Evolutionary conservation across 2,113 vertebrate species (phyloP), one percentile per base, ranked within the genome.

Genomic region (Archocentrus centrarchus): DNA sequence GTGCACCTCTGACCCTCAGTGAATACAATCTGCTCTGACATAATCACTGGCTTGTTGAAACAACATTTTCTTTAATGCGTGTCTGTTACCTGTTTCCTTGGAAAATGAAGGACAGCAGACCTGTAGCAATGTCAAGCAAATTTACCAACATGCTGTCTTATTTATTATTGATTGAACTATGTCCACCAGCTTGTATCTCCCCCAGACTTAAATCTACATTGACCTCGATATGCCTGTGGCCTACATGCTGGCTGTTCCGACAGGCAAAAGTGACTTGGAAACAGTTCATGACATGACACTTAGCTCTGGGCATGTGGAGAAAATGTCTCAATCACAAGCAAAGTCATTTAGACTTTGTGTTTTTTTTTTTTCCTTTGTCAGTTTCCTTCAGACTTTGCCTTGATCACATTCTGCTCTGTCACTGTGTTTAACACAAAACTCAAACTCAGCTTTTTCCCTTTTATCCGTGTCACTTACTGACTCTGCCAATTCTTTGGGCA

Each of bases 141-240:
- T 88, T 84, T 59, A 20, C 37, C 66, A 83, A 81, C 70, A 88
- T 59, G 85, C 63, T 66, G 62, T 84, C 86, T 64, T 77, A 76
- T 92, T 70, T 62, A 18, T 82, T 88, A 85, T 90, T 93, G 85
- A 88, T 85, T 32, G 60, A 66, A 37, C 62, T 27, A 73, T 77
- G 55, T 91, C 77, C 83, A 75, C 20, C 18, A 17, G 78, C 39
- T 47, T 58, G 55, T 59, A 59, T 66, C 18, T 79, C 35, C 47
- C n/a, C 53, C 44, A 61, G 76, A 60, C 44, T 85, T 53, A 62
- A 76, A 84, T 85, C 64, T 59, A 66, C 47, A 62, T 58, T 86
- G 88, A 90, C 82, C 88, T 85, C 4, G 2, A 78, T 37, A 13
- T 1, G 5, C 22, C 70, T 35, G 61, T 20, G 68, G 59, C 44